Evolutionary conservation across 2,113 vertebrate species (phyloP).

Genomic region (Nicator chloris): DNA sequence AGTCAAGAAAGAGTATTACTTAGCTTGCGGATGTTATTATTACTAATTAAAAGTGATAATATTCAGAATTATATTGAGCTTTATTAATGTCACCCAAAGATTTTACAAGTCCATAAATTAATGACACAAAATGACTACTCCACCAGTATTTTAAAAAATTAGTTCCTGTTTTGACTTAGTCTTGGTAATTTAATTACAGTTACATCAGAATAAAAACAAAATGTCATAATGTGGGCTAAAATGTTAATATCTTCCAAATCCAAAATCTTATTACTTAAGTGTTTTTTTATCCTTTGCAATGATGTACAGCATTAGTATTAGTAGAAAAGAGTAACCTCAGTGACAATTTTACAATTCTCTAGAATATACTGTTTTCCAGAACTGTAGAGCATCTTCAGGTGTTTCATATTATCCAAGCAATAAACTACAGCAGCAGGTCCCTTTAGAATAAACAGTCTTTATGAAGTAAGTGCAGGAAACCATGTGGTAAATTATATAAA

Average conservation of each 20-base stretch:
- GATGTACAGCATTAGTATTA: background rate
- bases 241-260: background rate
- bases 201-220: constrained; percentile 31
- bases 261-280: background rate
- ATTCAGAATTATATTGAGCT: background rate
- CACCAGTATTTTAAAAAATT: background rate
- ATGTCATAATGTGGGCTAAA: background rate
- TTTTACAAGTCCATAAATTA: background rate
- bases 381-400: background rate
- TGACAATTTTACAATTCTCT: background rate
- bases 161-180: constrained; percentile 26
- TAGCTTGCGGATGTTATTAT: background rate
- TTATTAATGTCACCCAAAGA: background rate
- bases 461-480: background rate
- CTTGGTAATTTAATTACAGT: background rate
- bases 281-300: background rate
- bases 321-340: background rate
- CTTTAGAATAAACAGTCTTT: background rate
- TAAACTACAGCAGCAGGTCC: background rate
- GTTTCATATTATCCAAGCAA: background rate
- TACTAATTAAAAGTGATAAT: background rate
- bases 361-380: background rate
- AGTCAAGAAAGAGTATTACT: background rate
- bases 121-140: background rate
- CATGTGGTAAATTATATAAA: background rate